A percentile compares a stretch with the other conserved stretches of the same genome.
Evolutionary conservation across 1,140 invertebrate genomes (phyloP).

Genomic region (Papilio aristodemus): DNA sequence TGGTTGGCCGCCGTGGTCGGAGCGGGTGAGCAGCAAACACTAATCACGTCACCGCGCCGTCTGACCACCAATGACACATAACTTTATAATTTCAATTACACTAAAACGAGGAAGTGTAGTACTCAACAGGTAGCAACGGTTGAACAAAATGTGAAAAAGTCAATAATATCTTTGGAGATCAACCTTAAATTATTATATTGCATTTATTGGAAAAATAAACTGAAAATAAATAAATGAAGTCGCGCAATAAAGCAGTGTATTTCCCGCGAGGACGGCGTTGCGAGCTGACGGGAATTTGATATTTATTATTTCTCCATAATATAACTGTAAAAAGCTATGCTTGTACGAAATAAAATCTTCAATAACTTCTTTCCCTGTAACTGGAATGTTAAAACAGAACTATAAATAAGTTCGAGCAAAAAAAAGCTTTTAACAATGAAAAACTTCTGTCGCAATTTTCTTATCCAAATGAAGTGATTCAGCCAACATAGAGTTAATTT

Average conservation of each 20-base stretch:
- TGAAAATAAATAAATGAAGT: background rate
- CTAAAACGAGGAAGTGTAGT: too few species aligned
- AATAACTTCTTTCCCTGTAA: background rate
- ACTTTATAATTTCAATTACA: too few species aligned
- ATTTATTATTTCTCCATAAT: background rate
- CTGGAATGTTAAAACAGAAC: background rate
- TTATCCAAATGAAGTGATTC: too few species aligned
- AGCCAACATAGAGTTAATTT: too few species aligned
- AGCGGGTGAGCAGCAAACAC: too few species aligned
- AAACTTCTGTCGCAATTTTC: too few species aligned
- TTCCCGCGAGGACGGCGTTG: background rate
- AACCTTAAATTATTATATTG: background rate
- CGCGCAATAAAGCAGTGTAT: background rate
- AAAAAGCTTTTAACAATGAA: too few species aligned
- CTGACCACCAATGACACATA: too few species aligned
- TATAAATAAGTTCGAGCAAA: too few species aligned
- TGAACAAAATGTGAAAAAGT: background rate
- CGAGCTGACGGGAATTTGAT: background rate
- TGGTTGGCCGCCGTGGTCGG: too few species aligned
- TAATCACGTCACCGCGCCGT: too few species aligned
- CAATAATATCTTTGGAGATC: background rate
- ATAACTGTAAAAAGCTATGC: background rate
- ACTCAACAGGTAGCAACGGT: too few species aligned
- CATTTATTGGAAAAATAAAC: background rate
- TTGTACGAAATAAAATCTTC: background rate